phyloP scores from a whole-genome alignment of 2,113 vertebrate species.

The Nycticorax nycticorax region DNA sequence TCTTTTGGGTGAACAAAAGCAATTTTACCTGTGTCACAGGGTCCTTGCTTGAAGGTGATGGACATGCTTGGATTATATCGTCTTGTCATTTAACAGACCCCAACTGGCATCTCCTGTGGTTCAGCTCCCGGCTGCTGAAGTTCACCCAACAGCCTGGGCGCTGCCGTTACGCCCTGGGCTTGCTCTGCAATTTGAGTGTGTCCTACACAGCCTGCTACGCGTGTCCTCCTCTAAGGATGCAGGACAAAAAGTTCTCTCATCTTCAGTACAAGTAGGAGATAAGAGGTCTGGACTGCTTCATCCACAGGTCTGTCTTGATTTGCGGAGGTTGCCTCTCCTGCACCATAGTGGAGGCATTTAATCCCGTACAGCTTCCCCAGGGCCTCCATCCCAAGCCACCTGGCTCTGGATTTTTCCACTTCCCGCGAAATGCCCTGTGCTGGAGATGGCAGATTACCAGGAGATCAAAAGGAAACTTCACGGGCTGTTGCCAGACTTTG shows the following conservation, averaged over 20 bases:
- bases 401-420: not conserved
- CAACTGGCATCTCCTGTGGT: not conserved
- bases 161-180: not conserved
- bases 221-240: not conserved
- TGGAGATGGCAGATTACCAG: not conserved
- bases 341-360: fast-evolving
- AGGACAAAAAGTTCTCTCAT: not conserved
- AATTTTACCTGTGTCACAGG: slow-evolving; percentile 39
- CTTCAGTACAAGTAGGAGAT: not conserved
- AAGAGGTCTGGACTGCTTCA: not conserved
- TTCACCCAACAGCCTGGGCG: not conserved
- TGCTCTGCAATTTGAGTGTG: not conserved
- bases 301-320: not conserved
- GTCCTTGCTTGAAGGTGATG: slow-evolving; percentile 13
- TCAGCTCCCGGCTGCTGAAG: not conserved
- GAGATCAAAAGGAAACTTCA: not conserved
- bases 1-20: slow-evolving; percentile 23
- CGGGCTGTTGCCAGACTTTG: not conserved
- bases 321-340: not conserved
- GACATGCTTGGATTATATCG: slow-evolving; percentile 10
- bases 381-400: not conserved
- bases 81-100: slow-evolving; percentile 17
- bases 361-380: not conserved
- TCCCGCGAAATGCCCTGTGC: not conserved
- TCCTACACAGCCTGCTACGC: not conserved